Evolutionary conservation across 2,797 vertebrate genomes (phyloP).

Genomic region (Pelodytes ibericus): DNA sequence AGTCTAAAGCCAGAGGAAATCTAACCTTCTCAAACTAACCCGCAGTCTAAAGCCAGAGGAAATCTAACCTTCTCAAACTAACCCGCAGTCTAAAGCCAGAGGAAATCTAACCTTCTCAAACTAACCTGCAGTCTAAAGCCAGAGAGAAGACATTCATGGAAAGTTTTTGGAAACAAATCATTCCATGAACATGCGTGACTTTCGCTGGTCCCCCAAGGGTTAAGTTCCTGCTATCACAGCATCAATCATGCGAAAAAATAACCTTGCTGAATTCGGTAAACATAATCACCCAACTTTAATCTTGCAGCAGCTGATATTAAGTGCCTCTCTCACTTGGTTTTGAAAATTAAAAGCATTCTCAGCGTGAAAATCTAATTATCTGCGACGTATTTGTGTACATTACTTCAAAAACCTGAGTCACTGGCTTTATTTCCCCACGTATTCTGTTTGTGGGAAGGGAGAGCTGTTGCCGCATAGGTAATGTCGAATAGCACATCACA

Average conservation of each 20-base stretch:
- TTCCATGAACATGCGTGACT: no score
- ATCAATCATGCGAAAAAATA: background rate
- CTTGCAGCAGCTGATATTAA: background rate
- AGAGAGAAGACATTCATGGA: no score
- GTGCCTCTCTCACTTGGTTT: background rate
- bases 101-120: no score
- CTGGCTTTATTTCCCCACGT: background rate
- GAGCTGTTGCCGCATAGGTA: background rate
- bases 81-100: no score
- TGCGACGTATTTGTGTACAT: background rate
- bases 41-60: no score
- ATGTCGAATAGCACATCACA: background rate
- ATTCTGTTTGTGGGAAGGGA: background rate
- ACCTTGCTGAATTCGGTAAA: background rate
- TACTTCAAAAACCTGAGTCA: background rate
- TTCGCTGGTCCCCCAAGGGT: no score
- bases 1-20: no score
- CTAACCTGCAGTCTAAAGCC: no score
- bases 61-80: no score
- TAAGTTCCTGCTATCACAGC: no score
- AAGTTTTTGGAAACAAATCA: no score
- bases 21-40: no score
- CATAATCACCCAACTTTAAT: background rate
- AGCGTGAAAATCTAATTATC: background rate
- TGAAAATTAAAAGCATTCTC: constrained; percentile 1